phyloP scores from a whole-genome alignment of 2,888 invertebrate species.

The Agonum fuliginosum region DNA sequence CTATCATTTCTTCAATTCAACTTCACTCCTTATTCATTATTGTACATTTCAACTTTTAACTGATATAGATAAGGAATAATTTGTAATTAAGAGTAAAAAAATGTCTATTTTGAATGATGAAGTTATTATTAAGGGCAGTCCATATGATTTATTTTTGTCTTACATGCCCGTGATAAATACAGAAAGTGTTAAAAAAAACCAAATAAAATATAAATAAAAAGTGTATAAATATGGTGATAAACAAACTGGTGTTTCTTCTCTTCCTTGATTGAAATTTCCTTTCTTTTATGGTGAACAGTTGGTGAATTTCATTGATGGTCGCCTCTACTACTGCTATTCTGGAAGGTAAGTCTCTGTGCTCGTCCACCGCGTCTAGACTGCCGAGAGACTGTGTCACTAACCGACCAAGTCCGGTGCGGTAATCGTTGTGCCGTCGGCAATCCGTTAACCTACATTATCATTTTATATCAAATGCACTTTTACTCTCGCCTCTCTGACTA shows the following conservation, averaged over 20 bases:
- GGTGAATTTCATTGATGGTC: neutral
- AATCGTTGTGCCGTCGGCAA: constrained; percentile 46
- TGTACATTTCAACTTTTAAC: constrained; percentile 58
- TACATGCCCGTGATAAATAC: constrained; percentile 57
- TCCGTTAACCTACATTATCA: constrained; percentile 56
- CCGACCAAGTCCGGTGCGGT: constrained; percentile 37
- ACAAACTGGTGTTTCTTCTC: constrained; percentile 14
- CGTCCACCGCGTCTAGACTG: constrained; percentile 20
- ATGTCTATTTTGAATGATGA: constrained; percentile 60
- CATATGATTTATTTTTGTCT: constrained; percentile 60
- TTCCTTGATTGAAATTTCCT: neutral
- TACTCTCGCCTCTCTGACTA: constrained; percentile 62
- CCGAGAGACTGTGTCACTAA: constrained; percentile 43
- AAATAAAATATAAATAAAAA: constrained; percentile 60
- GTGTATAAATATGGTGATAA: constrained; percentile 58
- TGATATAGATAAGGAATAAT: constrained; percentile 59
- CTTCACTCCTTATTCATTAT: constrained; percentile 50
- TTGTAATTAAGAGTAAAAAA: constrained; percentile 58
- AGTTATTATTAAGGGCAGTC: constrained; percentile 57
- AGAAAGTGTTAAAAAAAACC: constrained; percentile 59
- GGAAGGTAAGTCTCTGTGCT: constrained; percentile 22
- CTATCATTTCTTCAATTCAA: constrained; percentile 42
- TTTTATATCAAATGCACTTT: constrained; percentile 61
- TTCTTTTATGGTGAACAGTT: neutral
- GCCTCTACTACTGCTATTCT: neutral